Conservation (phyloP, 2,888 invertebrate genomes). For the Drosophila algonquin region DNA sequence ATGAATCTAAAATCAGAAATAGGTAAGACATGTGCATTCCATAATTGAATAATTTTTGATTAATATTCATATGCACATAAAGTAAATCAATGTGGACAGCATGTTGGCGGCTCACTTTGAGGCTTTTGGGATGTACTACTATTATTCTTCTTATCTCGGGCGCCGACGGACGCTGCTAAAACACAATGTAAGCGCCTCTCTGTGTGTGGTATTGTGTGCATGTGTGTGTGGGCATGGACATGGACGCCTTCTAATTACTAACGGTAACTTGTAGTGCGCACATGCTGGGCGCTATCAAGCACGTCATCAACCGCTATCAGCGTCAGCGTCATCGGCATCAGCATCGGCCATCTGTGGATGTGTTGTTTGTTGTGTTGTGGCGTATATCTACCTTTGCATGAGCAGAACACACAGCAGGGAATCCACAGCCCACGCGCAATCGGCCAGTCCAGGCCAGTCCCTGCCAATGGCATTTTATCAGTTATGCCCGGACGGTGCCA, state of each 20-base stretch:
- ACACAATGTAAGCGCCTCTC: neutral
- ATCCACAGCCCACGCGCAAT: slow-evolving; percentile 18
- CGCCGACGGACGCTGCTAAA: neutral
- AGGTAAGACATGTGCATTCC: neutral
- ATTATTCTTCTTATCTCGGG: neutral
- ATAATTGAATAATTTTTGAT: neutral
- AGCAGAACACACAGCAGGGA: slow-evolving; percentile 3
- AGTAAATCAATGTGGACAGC: neutral
- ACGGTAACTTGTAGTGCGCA: slow-evolving; percentile 44
- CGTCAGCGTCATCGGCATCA: slow-evolving; percentile 34
- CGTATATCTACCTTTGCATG: slow-evolving; percentile 8
- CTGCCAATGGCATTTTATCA: slow-evolving; percentile 26
- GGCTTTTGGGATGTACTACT: neutral
- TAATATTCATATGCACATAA: neutral
- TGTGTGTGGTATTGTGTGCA: slow-evolving; percentile 7
- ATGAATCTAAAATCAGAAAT: neutral
- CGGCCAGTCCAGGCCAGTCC: neutral
- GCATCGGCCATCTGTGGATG: slow-evolving; percentile 23
- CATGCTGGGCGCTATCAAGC: slow-evolving; percentile 65
- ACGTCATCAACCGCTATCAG: slow-evolving; percentile 68
- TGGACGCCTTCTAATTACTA: slow-evolving; percentile 32
- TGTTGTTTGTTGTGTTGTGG: slow-evolving; percentile 11
- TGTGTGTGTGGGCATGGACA: neutral
- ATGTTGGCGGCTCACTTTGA: neutral
- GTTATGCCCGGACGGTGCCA: slow-evolving; percentile 48